phyloP scores from a whole-genome alignment of 2,797 vertebrate genomes.

The Tinamus major region DNA sequence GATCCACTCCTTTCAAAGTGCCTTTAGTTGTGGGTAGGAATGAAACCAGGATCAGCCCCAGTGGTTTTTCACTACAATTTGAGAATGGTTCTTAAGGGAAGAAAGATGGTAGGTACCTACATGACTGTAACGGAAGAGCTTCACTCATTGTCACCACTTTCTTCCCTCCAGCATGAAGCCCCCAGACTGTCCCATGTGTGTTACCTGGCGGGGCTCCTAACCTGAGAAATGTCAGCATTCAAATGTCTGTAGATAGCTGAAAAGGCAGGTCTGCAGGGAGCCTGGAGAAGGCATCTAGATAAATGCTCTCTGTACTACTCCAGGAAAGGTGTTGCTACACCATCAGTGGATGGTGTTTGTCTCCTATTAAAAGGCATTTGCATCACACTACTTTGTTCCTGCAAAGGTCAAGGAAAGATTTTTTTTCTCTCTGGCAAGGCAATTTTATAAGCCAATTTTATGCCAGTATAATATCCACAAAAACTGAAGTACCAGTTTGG shows the following conservation, averaged over 20 bases:
- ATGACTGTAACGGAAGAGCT: not conserved
- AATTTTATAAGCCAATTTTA: not conserved
- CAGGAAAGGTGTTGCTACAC: not conserved
- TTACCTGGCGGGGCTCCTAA: not conserved
- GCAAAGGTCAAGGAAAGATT: not conserved
- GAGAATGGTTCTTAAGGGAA: not conserved
- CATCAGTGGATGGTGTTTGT: not conserved
- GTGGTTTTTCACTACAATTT: not conserved
- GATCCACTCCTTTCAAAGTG: not conserved
- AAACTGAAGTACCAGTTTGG: not conserved
- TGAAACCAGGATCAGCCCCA: not conserved
- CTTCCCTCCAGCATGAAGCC: not conserved
- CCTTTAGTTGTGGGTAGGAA: not conserved
- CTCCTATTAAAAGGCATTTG: not conserved
- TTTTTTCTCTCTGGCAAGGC: not conserved
- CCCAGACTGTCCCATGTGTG: rapidly evolving
- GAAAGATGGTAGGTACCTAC: not conserved
- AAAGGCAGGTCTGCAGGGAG: not conserved
- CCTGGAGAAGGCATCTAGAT: not conserved
- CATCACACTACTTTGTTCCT: not conserved
- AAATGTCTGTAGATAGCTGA: not conserved
- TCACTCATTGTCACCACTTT: not conserved
- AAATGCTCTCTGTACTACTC: not conserved
- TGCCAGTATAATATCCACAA: not conserved
- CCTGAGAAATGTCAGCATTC: not conserved